phyloP scores from a whole-genome alignment of 2,797 vertebrate species.

The Rhabdomys pumilio region DNA sequence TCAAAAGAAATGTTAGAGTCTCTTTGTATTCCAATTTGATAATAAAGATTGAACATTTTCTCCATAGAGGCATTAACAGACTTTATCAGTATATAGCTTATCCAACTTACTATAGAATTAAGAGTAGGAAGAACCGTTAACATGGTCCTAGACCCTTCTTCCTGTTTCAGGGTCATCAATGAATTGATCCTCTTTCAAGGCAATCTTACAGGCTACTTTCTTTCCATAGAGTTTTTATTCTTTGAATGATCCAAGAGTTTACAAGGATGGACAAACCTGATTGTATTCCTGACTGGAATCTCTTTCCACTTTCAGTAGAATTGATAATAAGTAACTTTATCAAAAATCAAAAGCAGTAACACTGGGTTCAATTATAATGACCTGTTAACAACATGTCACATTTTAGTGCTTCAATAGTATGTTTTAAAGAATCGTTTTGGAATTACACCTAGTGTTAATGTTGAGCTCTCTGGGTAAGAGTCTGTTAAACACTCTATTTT shows the following conservation, averaged over 20 bases:
- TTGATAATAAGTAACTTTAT: background rate
- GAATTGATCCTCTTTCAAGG: conserved; percentile 4
- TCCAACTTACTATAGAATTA: background rate
- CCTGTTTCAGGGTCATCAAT: background rate
- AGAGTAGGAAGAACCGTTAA: background rate
- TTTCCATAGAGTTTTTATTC: conserved; percentile 6
- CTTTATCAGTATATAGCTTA: background rate
- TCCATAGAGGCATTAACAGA: background rate
- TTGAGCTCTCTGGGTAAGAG: background rate
- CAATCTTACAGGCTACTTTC: background rate
- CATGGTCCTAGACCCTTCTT: background rate
- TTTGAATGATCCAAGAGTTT: background rate
- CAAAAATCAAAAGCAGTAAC: conserved; percentile 13
- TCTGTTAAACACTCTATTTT: background rate
- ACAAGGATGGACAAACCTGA: background rate
- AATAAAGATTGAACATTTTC: background rate
- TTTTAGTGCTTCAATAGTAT: background rate
- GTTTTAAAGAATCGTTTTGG: background rate
- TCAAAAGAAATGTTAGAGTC: conserved; percentile 19
- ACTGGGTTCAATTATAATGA: background rate
- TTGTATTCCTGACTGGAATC: conserved; percentile 15
- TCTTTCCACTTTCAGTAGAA: conserved; percentile 20
- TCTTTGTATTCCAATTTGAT: conserved; percentile 34
- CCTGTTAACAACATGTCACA: background rate
- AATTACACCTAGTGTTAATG: background rate